Conservation (phyloP, 1,140 invertebrate genomes). For the Drepana arcuata region DNA sequence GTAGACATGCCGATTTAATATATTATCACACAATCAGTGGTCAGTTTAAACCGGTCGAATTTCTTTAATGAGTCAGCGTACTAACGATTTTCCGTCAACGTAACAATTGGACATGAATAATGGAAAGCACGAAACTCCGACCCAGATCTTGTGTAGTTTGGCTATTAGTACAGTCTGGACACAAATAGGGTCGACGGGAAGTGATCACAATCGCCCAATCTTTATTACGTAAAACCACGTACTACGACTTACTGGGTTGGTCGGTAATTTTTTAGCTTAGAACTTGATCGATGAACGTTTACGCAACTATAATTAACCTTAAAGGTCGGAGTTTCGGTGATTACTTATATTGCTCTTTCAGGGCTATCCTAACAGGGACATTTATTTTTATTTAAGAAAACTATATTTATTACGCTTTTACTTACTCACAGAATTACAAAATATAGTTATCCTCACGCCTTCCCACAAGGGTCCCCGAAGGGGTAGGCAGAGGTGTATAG, state of each 20-base stretch:
- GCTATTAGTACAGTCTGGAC: constrained; percentile 5
- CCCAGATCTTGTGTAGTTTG: constrained; percentile 41
- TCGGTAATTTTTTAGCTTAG: not conserved
- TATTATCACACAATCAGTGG: too few relatives aligned
- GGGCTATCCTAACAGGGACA: too few relatives aligned
- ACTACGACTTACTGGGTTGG: too few relatives aligned
- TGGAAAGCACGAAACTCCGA: constrained; percentile 42
- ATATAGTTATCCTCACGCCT: too few relatives aligned
- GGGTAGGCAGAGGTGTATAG: too few relatives aligned
- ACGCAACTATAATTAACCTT: too few relatives aligned
- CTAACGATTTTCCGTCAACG: constrained; percentile 60
- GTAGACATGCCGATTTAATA: too few relatives aligned
- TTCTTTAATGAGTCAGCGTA: constrained; percentile 61
- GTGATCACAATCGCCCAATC: constrained; percentile 12
- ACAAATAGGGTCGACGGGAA: constrained; percentile 12
- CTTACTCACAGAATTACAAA: too few relatives aligned
- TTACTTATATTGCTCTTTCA: constrained; percentile 2
- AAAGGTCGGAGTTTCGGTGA: constrained; percentile 1
- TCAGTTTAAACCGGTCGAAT: constrained; percentile 42
- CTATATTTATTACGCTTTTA: too few relatives aligned
- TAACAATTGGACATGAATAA: constrained; percentile 60
- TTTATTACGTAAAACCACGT: constrained; percentile 26
- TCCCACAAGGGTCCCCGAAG: too few relatives aligned
- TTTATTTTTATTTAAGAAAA: too few relatives aligned
- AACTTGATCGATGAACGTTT: not conserved